Percentiles rank a stretch among this genome's conserved stretches.
These are phyloP conservation scores for Liasis olivaceus DNA, from an alignment of 2,797 vertebrate species.

Conservation along the genomic window DNA sequence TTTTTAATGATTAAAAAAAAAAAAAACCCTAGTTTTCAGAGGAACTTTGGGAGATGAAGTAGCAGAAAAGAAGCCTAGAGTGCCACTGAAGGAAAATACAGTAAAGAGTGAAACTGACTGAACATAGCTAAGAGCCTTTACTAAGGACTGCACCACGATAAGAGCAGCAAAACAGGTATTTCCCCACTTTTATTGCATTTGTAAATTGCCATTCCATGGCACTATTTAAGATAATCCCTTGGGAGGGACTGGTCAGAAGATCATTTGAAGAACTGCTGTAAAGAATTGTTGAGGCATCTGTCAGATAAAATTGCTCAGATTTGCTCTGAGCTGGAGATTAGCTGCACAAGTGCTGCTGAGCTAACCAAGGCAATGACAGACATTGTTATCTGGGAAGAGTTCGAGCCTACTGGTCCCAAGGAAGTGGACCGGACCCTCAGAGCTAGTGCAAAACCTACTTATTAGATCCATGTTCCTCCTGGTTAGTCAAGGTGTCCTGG, in stretches of 20 bases:
- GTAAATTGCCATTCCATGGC: neutral
- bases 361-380: neutral
- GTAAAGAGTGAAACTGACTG: neutral
- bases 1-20: neutral
- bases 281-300: neutral
- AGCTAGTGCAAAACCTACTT: neutral
- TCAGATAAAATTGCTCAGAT: neutral
- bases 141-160: too few species aligned
- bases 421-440: neutral
- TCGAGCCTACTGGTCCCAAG: neutral
- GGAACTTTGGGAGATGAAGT: neutral
- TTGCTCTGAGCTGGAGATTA: neutral
- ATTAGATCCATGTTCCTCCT: neutral
- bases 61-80: neutral
- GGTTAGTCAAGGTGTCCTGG: neutral
- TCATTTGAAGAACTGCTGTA: neutral
- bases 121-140: neutral
- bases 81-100: neutral
- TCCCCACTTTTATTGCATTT: neutral
- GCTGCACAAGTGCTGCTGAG: neutral
- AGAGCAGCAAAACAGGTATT: neutral
- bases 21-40: neutral
- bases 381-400: neutral
- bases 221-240: neutral
- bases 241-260: neutral